phyloP scores from a whole-genome alignment of 2,888 invertebrate genomes.

The Alsophila aescularia region DNA sequence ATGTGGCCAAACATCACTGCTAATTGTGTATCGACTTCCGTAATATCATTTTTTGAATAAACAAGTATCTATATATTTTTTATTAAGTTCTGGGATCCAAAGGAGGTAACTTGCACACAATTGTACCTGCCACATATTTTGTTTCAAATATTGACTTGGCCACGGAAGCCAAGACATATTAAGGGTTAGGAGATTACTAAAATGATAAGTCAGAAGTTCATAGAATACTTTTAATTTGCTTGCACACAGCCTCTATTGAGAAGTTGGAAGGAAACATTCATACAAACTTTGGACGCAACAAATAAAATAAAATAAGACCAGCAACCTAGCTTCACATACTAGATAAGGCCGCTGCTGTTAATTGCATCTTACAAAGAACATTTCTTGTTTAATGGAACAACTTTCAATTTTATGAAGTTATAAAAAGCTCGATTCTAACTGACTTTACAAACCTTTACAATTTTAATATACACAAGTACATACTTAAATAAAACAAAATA shows the following conservation, averaged over 20 bases:
- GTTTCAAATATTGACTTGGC: too few species aligned
- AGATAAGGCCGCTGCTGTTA: constrained; percentile 6
- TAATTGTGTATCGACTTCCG: too few species aligned
- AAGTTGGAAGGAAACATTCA: constrained; percentile 59
- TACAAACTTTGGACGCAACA: constrained; percentile 46
- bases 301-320: constrained; percentile 34
- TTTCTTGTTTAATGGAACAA: constrained; percentile 19
- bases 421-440: constrained; percentile 20
- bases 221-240: constrained; percentile 83
- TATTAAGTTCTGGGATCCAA: too few species aligned
- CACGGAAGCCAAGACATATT: not conserved
- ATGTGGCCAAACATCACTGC: too few species aligned
- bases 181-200: not conserved
- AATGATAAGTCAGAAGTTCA: constrained; percentile 38
- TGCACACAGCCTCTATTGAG: constrained; percentile 83
- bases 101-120: too few species aligned
- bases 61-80: too few species aligned
- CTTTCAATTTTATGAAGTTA: constrained; percentile 6
- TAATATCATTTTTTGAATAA: too few species aligned
- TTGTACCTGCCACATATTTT: too few species aligned
- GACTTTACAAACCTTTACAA: constrained; percentile 14
- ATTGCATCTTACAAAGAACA: constrained; percentile 11
- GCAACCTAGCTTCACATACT: constrained; percentile 17
- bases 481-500: constrained; percentile 16
- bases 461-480: constrained; percentile 19